phyloP scores from a whole-genome alignment of 2,113 vertebrate genomes.

The Etheostoma cragini region DNA sequence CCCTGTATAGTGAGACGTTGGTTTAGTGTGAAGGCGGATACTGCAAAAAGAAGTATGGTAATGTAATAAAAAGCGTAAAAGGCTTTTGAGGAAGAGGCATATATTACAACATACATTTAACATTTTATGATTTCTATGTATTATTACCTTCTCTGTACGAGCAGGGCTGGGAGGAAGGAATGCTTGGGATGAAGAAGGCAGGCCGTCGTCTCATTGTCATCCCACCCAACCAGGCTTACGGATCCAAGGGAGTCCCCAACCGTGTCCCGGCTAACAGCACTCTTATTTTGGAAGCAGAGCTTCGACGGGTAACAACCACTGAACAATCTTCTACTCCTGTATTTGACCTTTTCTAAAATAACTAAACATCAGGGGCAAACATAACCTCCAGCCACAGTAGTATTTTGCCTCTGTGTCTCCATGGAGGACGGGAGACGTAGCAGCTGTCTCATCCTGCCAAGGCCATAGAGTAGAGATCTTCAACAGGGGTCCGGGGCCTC shows the following conservation, averaged over 20 bases:
- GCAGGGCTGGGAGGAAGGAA: constrained; percentile 96
- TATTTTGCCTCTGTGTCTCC: no score
- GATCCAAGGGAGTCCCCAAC: constrained; percentile 88
- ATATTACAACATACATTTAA: neutral
- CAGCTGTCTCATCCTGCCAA: no score
- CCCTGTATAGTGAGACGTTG: no score
- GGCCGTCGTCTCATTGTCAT: constrained; percentile 89
- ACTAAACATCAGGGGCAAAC: neutral
- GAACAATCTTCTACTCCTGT: neutral
- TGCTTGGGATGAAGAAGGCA: constrained; percentile 93
- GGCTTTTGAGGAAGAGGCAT: no score
- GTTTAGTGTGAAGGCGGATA: no score
- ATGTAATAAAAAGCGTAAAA: no score
- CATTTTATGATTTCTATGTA: no score
- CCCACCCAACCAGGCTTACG: constrained; percentile 88
- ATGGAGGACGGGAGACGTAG: no score
- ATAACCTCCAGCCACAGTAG: no score
- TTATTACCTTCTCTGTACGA: neutral
- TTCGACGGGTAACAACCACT: constrained; percentile 86
- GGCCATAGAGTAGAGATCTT: no score
- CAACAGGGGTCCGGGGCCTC: no score
- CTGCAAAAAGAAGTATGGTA: no score
- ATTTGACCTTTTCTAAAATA: neutral
- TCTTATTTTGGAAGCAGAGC: constrained; percentile 90
- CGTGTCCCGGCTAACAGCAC: constrained; percentile 88